Evolutionary conservation across 2,113 vertebrate genomes (phyloP).

Genomic region (Zapornia atra): DNA sequence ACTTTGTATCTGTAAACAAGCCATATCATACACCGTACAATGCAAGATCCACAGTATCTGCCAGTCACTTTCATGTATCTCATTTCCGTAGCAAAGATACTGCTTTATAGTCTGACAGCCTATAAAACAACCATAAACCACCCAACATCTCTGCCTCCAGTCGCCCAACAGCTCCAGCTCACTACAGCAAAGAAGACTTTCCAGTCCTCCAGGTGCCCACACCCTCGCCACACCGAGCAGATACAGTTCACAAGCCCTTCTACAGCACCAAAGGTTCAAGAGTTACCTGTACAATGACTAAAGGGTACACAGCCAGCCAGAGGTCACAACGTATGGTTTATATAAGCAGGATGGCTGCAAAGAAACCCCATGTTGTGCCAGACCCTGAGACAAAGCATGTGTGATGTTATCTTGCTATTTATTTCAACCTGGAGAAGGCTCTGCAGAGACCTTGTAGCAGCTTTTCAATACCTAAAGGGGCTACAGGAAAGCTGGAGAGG

Average conservation of each 20-base stretch:
- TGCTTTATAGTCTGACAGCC: not conserved
- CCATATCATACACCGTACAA: not conserved
- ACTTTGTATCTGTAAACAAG: not conserved
- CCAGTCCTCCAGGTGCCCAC: not conserved
- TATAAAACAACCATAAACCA: not conserved
- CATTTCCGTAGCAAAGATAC: not conserved
- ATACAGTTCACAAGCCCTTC: not conserved
- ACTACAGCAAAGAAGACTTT: not conserved
- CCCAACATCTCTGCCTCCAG: not conserved
- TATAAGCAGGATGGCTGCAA: not conserved
- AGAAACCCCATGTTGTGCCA: not conserved
- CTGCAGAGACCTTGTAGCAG: no score
- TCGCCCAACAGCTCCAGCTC: not conserved
- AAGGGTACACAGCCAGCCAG: not conserved
- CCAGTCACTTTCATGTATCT: not conserved
- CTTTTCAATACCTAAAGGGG: no score
- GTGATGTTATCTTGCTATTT: no score
- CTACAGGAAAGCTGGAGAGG: no score
- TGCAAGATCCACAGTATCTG: not conserved
- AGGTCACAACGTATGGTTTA: accelerated
- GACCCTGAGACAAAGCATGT: accelerated
- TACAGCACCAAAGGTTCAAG: accelerated
- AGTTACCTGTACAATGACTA: accelerated
- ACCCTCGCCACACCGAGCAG: accelerated
- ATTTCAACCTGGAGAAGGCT: no score